phyloP scores from a whole-genome alignment of 2,888 invertebrate genomes.

The Platycheirus rosarum region DNA sequence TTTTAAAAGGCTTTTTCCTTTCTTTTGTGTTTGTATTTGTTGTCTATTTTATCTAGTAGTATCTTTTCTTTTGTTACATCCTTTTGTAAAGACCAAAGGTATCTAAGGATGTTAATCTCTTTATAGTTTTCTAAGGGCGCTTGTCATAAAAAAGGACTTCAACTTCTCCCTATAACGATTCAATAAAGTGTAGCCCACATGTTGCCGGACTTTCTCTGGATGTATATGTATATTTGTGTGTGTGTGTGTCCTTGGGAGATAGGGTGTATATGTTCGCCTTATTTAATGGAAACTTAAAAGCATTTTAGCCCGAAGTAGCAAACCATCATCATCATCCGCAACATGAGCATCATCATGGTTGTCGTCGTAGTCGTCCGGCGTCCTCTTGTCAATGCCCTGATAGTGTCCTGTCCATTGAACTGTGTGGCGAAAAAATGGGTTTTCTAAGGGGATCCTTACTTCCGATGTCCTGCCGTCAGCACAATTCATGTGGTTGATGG shows the following conservation, averaged over 20 bases:
- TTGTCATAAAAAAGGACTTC: conserved; percentile 49
- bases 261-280: conserved; percentile 43
- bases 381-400: conserved; percentile 58
- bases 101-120: conserved; percentile 72
- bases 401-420: conserved; percentile 65
- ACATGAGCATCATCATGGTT: conserved; percentile 60
- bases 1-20: conserved; percentile 20
- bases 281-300: conserved; percentile 74
- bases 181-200: conserved; percentile 73
- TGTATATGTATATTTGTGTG: conserved; percentile 18
- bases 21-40: conserved; percentile 24
- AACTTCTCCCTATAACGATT: conserved; percentile 57
- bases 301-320: conserved; percentile 71
- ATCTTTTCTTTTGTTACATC: conserved; percentile 35
- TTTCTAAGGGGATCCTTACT: conserved; percentile 69
- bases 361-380: conserved; percentile 10
- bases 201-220: conserved; percentile 62
- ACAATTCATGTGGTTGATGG: conserved; percentile 53
- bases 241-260: conserved; percentile 19
- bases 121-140: conserved; percentile 65
- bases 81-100: conserved; percentile 45
- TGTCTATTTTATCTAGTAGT: conserved; percentile 22
- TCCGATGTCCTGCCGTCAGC: conserved; percentile 61
- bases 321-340: conserved; percentile 67
- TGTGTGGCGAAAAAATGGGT: conserved; percentile 56